Base-by-base conservation (phyloP, 2,113 vertebrate genomes). In the Gnathonemus echidnorhynchus region DNA sequence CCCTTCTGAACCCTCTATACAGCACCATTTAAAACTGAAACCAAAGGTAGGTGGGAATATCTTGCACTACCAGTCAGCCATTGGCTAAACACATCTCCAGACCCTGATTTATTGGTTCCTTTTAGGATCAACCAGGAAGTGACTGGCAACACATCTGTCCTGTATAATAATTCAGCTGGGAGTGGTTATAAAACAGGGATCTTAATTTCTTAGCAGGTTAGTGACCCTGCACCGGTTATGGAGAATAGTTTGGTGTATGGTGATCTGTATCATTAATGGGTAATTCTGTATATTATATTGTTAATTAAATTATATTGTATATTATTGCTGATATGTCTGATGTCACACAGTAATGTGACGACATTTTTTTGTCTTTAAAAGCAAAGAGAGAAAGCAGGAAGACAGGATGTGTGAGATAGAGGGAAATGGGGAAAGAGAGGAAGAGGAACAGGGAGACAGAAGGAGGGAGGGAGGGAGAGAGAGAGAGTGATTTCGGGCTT, bases 401-500 rank as follows among this genome's bases (percentile, higher is more conserved):
- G 42, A 46, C 10, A n/a, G 53, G 35, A n/a, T 52, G 91, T 91
- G 92, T n/a, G 84, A 42, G 62, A 74, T 58, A 8, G 88, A 87
- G 92, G 90, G 91, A 91, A 90, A 70, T 58, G 89, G 11, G 46
- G 45, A n/a, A 85, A 88, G 45, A 90, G 89, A 86, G 19, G 35
- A 49, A 85, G 19, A 84, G 86, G 46, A 35, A 80, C 90, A 90
- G 90, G 74, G 66, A 80, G n/a, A 89, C 27, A 83, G 86, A 10
- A 66, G 56, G 42, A 15, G 56, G 24, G 56, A 50, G 91, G 62
- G 90, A 88, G 89, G 7, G 90, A 90, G 88, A 48, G 62, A 90
- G 91, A 90, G 93, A 88, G 92, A 89, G 93, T 94, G 92, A 95
- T 62, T 96, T 96, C 96, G 96, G 96, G 97, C 97, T 96, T 96